Evolutionary conservation across 2,113 vertebrate genomes (phyloP).

Genomic region (Sapayoa aenigma): DNA sequence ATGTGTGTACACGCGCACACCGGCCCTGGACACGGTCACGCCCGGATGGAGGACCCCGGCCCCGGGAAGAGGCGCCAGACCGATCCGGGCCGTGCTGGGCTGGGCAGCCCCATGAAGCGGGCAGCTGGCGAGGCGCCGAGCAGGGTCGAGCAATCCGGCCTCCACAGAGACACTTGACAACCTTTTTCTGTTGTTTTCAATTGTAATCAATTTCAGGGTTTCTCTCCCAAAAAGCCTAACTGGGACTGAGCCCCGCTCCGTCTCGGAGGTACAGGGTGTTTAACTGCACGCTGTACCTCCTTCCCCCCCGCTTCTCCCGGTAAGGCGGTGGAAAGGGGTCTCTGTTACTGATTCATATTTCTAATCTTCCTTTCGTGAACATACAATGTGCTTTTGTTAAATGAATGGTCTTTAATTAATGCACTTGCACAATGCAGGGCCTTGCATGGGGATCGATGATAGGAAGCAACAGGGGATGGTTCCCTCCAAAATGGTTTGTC

Average conservation of each 20-base stretch:
- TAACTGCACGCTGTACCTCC: neutral
- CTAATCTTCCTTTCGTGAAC: conserved; percentile 48
- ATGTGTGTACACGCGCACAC: neutral
- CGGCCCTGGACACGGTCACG: neutral
- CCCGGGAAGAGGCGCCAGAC: too few species aligned
- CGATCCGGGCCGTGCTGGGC: neutral
- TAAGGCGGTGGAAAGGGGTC: conserved; percentile 12
- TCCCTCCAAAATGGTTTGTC: conserved; percentile 64
- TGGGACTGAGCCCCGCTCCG: neutral
- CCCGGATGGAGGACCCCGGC: rapidly evolving
- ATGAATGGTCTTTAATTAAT: conserved; percentile 66
- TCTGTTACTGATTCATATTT: conserved; percentile 39
- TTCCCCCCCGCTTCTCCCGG: neutral
- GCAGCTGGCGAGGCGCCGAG: neutral
- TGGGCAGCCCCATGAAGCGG: neutral
- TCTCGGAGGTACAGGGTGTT: neutral
- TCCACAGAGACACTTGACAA: neutral
- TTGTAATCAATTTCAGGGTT: neutral
- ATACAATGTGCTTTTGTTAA: conserved; percentile 48
- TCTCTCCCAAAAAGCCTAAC: neutral
- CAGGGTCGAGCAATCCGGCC: neutral
- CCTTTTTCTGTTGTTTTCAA: neutral
- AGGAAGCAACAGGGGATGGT: conserved; percentile 66
- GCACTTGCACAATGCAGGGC: conserved; percentile 29
- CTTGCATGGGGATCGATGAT: conserved; percentile 66